A percentile compares a stretch with the other conserved stretches of the same genome.
These are phyloP conservation scores for Leucophora obtusa DNA, from an alignment of 2,888 invertebrate genomes.

Conservation along the genomic window DNA sequence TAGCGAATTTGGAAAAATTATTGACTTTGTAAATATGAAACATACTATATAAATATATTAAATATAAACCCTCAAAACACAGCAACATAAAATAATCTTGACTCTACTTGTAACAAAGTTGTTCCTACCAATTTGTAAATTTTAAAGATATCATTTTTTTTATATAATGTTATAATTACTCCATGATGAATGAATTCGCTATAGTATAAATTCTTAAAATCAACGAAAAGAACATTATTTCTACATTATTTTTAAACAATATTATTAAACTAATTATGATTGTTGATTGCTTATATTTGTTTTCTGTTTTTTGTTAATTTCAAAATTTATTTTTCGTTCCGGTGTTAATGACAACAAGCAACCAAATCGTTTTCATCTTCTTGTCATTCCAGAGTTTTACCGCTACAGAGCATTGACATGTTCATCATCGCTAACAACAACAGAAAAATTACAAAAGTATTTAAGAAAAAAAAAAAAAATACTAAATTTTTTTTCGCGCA, in stretches of 20 bases:
- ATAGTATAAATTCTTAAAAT: neutral
- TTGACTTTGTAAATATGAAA: no score
- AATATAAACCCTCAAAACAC: no score
- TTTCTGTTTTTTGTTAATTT: constrained; percentile 2
- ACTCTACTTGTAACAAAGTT: neutral
- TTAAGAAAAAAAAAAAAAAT: neutral
- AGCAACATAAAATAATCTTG: no score
- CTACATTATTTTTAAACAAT: constrained; percentile 26
- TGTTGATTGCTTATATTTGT: neutral
- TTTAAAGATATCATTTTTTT: neutral
- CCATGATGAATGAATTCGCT: constrained; percentile 5
- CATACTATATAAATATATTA: no score
- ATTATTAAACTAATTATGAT: constrained; percentile 47
- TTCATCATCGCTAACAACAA: constrained; percentile 44
- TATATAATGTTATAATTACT: constrained; percentile 19
- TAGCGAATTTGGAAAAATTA: no score
- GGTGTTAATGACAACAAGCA: constrained; percentile 60
- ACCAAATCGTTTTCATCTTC: constrained; percentile 50
- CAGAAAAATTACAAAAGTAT: neutral
- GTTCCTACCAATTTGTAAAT: neutral
- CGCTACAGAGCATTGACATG: constrained; percentile 65
- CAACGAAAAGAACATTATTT: constrained; percentile 23
- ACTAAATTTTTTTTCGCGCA: neutral
- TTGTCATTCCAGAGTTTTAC: constrained; percentile 48
- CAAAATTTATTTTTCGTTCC: constrained; percentile 44